A percentile compares a stretch with the other conserved stretches of the same genome.
Conservation (phyloP, 1,140 invertebrate genomes). For the Episyrphus balteatus region DNA sequence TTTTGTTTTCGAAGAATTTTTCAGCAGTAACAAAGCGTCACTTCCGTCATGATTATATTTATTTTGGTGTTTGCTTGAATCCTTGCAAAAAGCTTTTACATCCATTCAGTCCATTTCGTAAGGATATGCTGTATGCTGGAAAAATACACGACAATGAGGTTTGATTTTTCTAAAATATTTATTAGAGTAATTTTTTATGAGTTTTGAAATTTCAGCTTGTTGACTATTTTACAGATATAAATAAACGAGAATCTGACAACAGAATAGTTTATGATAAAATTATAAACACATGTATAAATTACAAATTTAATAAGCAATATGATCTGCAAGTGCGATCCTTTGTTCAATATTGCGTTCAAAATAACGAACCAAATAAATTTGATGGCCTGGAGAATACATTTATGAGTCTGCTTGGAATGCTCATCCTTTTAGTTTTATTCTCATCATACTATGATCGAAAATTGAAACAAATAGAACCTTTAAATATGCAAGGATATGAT, state of each 20-base stretch:
- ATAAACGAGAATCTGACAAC: slow-evolving; percentile 13
- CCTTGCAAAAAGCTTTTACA: slow-evolving; percentile 13
- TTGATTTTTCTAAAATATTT: slow-evolving; percentile 1
- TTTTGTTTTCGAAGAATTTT: slow-evolving; percentile 13
- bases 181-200: not conserved
- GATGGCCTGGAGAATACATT: slow-evolving; percentile 16
- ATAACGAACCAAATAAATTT: slow-evolving; percentile 8
- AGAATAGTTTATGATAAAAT: slow-evolving; percentile 13
- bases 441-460: slow-evolving; percentile 17
- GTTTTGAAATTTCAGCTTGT: slow-evolving; percentile 9
- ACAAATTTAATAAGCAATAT: slow-evolving; percentile 14
- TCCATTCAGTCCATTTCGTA: not conserved
- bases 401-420: slow-evolving; percentile 5
- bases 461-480: slow-evolving; percentile 6
- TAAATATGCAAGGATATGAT: slow-evolving; percentile 2
- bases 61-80: slow-evolving; percentile 40
- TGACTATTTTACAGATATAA: slow-evolving; percentile 15
- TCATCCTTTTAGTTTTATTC: slow-evolving; percentile 12
- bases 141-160: slow-evolving; percentile 14
- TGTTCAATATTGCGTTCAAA: slow-evolving; percentile 25
- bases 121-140: slow-evolving; percentile 8
- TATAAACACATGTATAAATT: slow-evolving; percentile 25
- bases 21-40: slow-evolving; percentile 37
- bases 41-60: slow-evolving; percentile 41
- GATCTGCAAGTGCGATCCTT: slow-evolving; percentile 13